Evolutionary conservation across 2,113 vertebrate genomes (phyloP).

Genomic region (Neodontobutis hainanensis): DNA sequence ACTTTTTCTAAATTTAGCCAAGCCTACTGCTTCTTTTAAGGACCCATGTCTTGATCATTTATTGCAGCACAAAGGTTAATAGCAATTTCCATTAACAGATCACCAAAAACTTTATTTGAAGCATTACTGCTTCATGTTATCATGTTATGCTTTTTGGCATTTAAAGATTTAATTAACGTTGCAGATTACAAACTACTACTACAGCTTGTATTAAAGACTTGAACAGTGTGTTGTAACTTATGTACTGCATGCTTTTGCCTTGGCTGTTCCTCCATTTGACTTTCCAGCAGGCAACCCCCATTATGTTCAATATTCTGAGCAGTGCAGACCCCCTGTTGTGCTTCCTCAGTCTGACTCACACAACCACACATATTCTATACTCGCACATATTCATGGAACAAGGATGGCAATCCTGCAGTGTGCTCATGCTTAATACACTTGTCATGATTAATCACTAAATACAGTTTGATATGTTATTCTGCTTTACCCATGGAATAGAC

Average conservation of each 20-base stretch:
- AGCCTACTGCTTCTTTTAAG: not conserved
- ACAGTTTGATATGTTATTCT: constrained; percentile 36
- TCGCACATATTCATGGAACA: not conserved
- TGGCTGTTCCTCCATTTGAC: not conserved
- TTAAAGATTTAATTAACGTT: not conserved
- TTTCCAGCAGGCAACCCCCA: constrained; percentile 6
- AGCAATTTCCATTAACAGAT: not conserved
- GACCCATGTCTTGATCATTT: not conserved
- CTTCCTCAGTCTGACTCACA: not conserved
- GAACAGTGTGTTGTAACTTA: not conserved
- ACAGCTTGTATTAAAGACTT: not conserved
- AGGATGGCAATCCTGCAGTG: not conserved
- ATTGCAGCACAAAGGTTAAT: not conserved
- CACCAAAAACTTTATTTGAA: not conserved
- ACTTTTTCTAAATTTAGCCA: too few species aligned
- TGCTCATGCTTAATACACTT: not conserved
- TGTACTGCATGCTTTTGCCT: not conserved
- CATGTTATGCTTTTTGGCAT: not conserved
- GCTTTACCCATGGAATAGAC: constrained; percentile 10
- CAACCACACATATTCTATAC: constrained; percentile 2
- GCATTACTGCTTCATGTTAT: not conserved
- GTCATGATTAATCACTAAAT: constrained; percentile 35
- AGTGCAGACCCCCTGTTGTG: constrained; percentile 2
- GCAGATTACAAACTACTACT: not conserved
- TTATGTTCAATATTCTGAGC: constrained; percentile 14